Evolutionary conservation across 2,113 vertebrate species (phyloP).

Genomic region (Pseudolaguvia tuberculata): DNA sequence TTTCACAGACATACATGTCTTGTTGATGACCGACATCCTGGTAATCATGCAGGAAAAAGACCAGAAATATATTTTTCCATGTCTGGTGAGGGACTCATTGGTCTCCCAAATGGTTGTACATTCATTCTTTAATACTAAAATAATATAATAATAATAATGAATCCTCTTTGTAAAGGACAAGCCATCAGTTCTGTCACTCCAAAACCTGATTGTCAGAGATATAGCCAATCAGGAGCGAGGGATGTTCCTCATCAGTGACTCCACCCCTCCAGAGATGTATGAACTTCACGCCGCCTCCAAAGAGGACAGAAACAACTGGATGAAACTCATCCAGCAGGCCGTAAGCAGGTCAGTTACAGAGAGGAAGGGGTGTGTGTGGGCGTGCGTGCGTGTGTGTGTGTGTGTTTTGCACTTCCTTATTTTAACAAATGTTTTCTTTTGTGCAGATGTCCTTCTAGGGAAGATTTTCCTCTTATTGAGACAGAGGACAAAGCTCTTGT

Average conservation of each 20-base stretch:
- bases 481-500: slow-evolving; percentile 83
- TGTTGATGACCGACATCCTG: slow-evolving; percentile 88
- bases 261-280: slow-evolving; percentile 85
- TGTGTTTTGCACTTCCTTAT: not conserved
- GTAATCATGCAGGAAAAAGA: slow-evolving; percentile 95
- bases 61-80: slow-evolving; percentile 85
- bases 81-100: slow-evolving; percentile 71
- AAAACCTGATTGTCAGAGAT: slow-evolving; percentile 84
- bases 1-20: slow-evolving; percentile 79
- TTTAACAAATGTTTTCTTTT: not conserved
- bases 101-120: not conserved
- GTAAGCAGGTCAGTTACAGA: slow-evolving; percentile 69
- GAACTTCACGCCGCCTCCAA: slow-evolving; percentile 82
- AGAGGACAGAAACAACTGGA: slow-evolving; percentile 83
- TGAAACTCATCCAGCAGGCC: slow-evolving; percentile 80
- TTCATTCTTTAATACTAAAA: not conserved
- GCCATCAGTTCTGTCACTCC: slow-evolving; percentile 80
- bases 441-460: slow-evolving; percentile 80
- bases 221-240: slow-evolving; percentile 97
- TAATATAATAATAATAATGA: too few relatives aligned
- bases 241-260: slow-evolving; percentile 86
- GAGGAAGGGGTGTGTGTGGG: too few relatives aligned
- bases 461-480: slow-evolving; percentile 88
- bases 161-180: slow-evolving; percentile 73
- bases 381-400: too few relatives aligned